phyloP scores from a whole-genome alignment of 2,113 vertebrate genomes.

The Jaculus jaculus region DNA sequence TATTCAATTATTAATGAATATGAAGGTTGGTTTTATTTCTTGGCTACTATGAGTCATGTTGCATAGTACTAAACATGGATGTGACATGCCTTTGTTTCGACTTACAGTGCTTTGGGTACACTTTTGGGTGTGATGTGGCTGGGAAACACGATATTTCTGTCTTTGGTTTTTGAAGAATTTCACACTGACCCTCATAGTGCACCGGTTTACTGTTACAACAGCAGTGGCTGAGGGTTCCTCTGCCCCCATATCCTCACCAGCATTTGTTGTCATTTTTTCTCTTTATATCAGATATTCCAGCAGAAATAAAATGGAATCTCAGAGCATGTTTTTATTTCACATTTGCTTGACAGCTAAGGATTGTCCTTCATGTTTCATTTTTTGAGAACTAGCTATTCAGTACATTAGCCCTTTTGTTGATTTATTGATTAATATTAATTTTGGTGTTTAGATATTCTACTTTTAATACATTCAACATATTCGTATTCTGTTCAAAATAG shows the following conservation, averaged over 20 bases:
- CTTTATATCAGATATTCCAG: background rate
- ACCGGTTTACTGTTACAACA: no score
- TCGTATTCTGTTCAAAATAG: background rate
- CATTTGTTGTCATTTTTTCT: background rate
- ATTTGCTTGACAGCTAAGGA: background rate
- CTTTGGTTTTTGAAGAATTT: background rate
- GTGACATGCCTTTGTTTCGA: background rate
- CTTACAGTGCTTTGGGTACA: background rate
- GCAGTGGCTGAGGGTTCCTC: background rate
- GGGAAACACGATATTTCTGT: background rate
- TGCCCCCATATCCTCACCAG: background rate
- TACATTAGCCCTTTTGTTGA: no score
- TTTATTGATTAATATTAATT: background rate
- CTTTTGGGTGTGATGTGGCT: background rate
- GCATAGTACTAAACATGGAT: background rate
- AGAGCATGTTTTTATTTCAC: background rate
- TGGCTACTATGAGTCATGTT: background rate
- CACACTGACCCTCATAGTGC: no score
- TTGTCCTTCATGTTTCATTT: background rate
- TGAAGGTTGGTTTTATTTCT: background rate
- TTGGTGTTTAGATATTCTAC: background rate
- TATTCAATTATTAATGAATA: background rate
- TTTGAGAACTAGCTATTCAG: background rate
- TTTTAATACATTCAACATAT: background rate
- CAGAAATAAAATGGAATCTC: background rate